These are phyloP conservation scores for Cryptomyrus ogoouensis DNA, from an alignment of 2,113 vertebrate species.

Conservation along the genomic window DNA sequence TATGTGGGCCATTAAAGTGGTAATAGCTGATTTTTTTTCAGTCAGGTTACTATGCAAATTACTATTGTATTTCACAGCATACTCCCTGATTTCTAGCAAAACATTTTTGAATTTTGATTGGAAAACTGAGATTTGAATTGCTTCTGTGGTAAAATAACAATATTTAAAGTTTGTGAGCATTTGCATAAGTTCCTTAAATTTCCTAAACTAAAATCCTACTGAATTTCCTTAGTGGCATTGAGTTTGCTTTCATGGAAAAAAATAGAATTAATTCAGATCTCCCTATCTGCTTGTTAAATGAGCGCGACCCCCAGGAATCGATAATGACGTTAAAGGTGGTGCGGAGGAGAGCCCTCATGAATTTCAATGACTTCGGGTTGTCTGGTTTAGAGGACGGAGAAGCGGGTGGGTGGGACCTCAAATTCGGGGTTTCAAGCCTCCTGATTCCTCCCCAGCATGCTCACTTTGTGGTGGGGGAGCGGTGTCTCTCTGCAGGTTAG, in stretches of 20 bases:
- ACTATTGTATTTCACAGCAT: background rate
- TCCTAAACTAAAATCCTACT: background rate
- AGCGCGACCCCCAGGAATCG: slow-evolving; percentile 30
- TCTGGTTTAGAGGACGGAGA: background rate
- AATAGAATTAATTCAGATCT: slow-evolving; percentile 40
- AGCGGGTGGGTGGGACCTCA: background rate
- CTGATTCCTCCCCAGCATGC: background rate
- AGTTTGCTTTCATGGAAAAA: background rate
- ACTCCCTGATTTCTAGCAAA: background rate
- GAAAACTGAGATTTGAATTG: background rate
- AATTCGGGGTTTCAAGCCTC: background rate
- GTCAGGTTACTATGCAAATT: background rate
- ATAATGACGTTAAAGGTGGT: slow-evolving; percentile 23
- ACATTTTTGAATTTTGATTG: background rate
- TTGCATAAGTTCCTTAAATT: background rate
- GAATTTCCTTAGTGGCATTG: background rate
- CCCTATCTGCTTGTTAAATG: slow-evolving; percentile 36
- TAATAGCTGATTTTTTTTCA: background rate
- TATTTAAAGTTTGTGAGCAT: background rate
- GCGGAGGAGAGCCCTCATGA: slow-evolving; percentile 12
- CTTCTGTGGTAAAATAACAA: background rate
- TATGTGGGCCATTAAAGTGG: background rate
- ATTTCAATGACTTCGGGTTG: slow-evolving; percentile 21
- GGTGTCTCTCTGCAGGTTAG: background rate
- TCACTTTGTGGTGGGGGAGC: background rate